Evolutionary conservation across 2,113 vertebrate genomes (phyloP), one percentile per base, ranked within the genome.

Genomic region (Lucifuga dentata): DNA sequence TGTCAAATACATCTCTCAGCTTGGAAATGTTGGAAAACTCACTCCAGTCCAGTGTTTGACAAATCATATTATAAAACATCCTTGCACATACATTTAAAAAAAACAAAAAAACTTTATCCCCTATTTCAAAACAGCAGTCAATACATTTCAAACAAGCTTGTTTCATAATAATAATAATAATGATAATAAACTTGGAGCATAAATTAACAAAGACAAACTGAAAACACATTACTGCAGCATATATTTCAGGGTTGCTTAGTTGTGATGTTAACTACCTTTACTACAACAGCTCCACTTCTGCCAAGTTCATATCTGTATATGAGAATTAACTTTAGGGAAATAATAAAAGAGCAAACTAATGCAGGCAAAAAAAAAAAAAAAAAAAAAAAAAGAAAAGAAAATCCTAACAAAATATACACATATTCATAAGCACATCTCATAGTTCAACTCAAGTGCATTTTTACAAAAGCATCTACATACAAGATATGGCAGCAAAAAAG

Each of bases 21-120:
- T 89, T 87, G 83, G 85, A 92, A 91, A 93, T 86, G 86, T 91
- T 85, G 86, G 81, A 91, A 90, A 91, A 88, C 75, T 91, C 83
- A 89, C 87, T 91, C 89, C 90, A 93, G 91, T 93, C 92, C 93
- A 93, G 93, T 94, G 93, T 93, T 91, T 93, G 92, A 94, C 93
- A 93, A 92, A 88, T 89, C 90, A 92, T 90, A 89, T 78, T 75
- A 87, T 76, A 88, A 91, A 89, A 92, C 71, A 70, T 86, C 86
- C 86, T 90, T 86, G 81, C 85, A 88, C 81, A 82, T 84, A 89
- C 78, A 85, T 73, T 46, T 39, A 66, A 68, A 73, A 73, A 35
- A 68, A 71, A 68, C 59, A 61, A 62, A 74, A 78, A 70, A 76
- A 75, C 50, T 78, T 71, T 85, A 88, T 86, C 87, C 81, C 83